Evolutionary conservation across 2,113 vertebrate species (phyloP), one percentile per base, ranked within the genome.

Genomic region (Scolopax mira): DNA sequence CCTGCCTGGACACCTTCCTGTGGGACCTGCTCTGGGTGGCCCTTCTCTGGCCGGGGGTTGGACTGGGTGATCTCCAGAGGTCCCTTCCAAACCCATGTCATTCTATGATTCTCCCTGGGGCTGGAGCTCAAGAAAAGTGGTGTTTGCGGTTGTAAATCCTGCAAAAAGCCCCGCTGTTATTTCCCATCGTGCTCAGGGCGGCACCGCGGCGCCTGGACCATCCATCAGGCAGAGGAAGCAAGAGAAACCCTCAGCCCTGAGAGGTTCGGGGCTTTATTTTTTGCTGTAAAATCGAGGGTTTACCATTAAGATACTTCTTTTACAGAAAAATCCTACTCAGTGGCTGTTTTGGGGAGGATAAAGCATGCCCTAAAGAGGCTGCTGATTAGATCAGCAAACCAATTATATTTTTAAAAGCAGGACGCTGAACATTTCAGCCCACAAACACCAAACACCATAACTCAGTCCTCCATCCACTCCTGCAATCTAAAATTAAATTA

Each of bases 161-260:
- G 51, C 18, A 57, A 13, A 65, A 52, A 15, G 30, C 0, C 28
- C 13, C 8, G 33, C 35, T 3, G 10, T 35, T 13, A 16, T 12
- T 31, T 46, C 24, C 44, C 55, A 54, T 46, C n/a, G 25, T 2
- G 3, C 1, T 0, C 11, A 33, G 13, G 60, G 9, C 22, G 37
- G 31, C 33, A 13, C 23, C 0, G 0, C 33, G 2, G 24, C 1
- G 27, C 62, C 70, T 6, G 35, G 33, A 7, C 41, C 14, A 1
- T 10, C 12, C 11, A 27, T 37, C 10, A 4, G 74, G 39, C 51
- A 25, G 62, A 33, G 22, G 65, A 65, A n/a, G 49, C 16, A n/a
- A 49, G 1, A n/a, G 41, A 44, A 91, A 28, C 9, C n/a, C 48
- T 72, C 75, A 18, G 0, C 11, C 3, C 0, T 8, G 54, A 64